Percentiles rank a stretch among this genome's conserved stretches.
Conservation (phyloP, 2,113 vertebrate genomes). For the Sterrhoptilus dennistouni region DNA sequence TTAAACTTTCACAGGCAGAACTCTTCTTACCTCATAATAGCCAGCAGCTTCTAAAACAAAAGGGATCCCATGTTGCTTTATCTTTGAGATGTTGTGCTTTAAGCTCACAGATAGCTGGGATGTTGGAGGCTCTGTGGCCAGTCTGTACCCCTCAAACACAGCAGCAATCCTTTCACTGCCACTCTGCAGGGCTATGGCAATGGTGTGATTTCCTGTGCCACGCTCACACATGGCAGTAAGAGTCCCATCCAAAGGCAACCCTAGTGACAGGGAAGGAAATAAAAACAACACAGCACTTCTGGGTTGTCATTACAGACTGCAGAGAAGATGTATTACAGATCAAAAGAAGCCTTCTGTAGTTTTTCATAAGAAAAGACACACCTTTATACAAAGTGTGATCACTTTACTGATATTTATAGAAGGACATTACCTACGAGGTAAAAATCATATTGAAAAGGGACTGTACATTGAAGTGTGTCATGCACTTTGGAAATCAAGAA, state of each 20-base stretch:
- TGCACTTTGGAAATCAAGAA: neutral
- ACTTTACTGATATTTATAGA: neutral
- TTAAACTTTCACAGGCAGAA: neutral
- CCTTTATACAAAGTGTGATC: neutral
- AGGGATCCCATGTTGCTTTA: conserved; percentile 66
- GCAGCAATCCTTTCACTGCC: conserved; percentile 51
- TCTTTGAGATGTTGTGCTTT: conserved; percentile 67
- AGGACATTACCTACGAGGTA: neutral
- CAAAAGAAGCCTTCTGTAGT: neutral
- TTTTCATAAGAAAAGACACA: neutral
- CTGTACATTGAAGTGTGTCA: neutral
- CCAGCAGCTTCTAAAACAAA: conserved; percentile 61
- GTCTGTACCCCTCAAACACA: conserved; percentile 51
- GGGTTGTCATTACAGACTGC: neutral
- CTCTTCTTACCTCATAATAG: conserved; percentile 74
- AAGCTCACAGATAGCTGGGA: conserved; percentile 59
- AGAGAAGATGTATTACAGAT: neutral
- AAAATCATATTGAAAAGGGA: neutral
- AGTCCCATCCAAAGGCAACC: conserved; percentile 68
- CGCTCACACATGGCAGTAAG: conserved; percentile 40
- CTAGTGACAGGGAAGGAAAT: conserved; percentile 38
- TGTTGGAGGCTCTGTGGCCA: neutral
- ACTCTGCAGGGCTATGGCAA: conserved; percentile 61
- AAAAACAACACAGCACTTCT: neutral
- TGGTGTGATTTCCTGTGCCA: conserved; percentile 16